Evolutionary conservation across 2,113 vertebrate species (phyloP), one percentile per base, ranked within the genome.

Genomic region (Poicephalus meyeri): DNA sequence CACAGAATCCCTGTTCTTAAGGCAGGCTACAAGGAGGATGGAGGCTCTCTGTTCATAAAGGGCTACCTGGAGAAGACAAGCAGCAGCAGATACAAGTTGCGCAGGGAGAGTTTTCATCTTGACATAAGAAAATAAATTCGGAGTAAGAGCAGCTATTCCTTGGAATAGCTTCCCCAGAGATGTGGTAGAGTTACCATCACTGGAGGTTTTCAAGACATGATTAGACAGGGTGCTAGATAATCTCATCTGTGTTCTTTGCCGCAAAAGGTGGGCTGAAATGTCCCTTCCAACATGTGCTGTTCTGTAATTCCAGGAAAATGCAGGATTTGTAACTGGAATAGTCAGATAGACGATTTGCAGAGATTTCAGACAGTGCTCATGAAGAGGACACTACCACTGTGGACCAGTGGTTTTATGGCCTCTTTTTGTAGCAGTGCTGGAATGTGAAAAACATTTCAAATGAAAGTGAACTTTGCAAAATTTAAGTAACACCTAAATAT

Each of bases 11-110:
- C 13, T 58, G 31, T 60, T 28, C 12, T 60, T 37, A 33, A 64
- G 5, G 15, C n/a, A 0, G 0, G 17, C 44, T 66, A 66, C 37
- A 23, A 11, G 52, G 42, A 50, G 8, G 35, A 58, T 0, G 1
- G 31, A 50, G 11, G 9, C 4, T 33, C 11, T 44, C 7, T 37
- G 17, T 50, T 66, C 44, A 81, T 26, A 56, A 56, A 13, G 31
- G 49, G 31, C 13, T 26, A 50, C 26, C 16, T 33, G 56, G 18
- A 74, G 37, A 58, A 44, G 50, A 81, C 31, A 50, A 44, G 13
- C 7, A 37, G 6, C 13, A 42, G 24, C 8, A 44, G 18, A 39
- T 52, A 13, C 14, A 60, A 33, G 18, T 33, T 74, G 14, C 12
- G 33, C 15, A 15, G 7, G 21, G 31, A 65, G 31, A 24, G 11